Base-by-base conservation (phyloP, 2,797 vertebrate species). In the Peromyscus aztecus region DNA sequence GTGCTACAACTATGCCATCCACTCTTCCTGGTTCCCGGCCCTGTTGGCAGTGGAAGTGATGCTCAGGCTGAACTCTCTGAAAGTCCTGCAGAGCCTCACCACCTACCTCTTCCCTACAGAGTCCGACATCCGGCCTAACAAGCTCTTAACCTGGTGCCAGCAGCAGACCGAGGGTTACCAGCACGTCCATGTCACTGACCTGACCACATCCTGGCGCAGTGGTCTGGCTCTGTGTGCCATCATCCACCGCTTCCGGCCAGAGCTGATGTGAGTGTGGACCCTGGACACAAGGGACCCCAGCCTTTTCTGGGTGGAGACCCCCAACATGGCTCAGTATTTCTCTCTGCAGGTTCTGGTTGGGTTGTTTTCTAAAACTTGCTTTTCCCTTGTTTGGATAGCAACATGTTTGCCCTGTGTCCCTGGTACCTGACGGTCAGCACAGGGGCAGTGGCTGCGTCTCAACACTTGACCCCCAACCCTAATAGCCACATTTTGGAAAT, bases 111-210 rank as follows among this genome's bases (percentile, higher is more conserved):
- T 71, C 49, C 37, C 86, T 89, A n/a, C 97, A 99, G 99, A 99
- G 98, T 99, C 99, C 1, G 99, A 99, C 92, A 98, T 99, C 96
- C 98, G 99, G 84, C 99, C 99, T 11, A 98, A 99, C 46, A 99
- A 99, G 95, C 99, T 99, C 94, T 96, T 99, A 95, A 99, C 99
- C 3, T 99, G 99, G 99, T 99, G 99, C 98, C 99, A 99, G 98
- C 99, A 99, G 94, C 99, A 99, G 98, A 99, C 99, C 0, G 99
- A 99, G 91, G 99, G 99, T 88, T 99, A 99, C 98, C 98, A 98
- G 94, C 99, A 99, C 0, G 99, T 99, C 82, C 97, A 27, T 0
- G 95, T 99, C 98, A 99, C 99, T 0, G 99, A 99, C 98, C 98
- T 99, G 97, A 99, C 98, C 57, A 99, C 98, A 61, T 99, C 99